These are phyloP conservation scores for Ochropleura leucogaster DNA, from an alignment of 2,888 invertebrate genomes.

Conservation along the genomic window DNA sequence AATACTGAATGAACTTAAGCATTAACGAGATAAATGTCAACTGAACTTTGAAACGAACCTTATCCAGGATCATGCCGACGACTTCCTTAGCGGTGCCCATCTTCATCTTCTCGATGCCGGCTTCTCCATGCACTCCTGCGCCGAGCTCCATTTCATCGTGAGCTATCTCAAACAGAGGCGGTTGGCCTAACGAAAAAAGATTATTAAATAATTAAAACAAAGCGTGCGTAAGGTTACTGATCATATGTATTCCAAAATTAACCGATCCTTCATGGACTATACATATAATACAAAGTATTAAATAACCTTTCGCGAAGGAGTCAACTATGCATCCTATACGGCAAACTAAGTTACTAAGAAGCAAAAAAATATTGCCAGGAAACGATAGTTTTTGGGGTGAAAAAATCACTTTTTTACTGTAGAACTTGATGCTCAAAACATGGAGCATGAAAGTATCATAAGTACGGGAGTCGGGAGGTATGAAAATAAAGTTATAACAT, in stretches of 20 bases:
- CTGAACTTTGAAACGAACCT: constrained; percentile 70
- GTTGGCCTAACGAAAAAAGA: constrained; percentile 81
- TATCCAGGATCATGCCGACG: constrained; percentile 85
- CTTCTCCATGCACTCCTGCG: constrained; percentile 90
- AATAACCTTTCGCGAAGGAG: too few relatives aligned
- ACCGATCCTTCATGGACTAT: neutral
- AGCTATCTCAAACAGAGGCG: constrained; percentile 91
- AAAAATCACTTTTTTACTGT: too few relatives aligned
- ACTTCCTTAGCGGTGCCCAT: constrained; percentile 87
- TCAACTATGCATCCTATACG: too few relatives aligned
- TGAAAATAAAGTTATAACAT: too few relatives aligned
- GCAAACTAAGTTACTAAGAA: too few relatives aligned
- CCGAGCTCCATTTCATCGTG: constrained; percentile 92
- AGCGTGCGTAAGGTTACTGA: neutral
- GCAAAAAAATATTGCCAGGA: too few relatives aligned
- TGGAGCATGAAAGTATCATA: too few relatives aligned
- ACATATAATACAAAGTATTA: too few relatives aligned
- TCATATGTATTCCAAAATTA: neutral
- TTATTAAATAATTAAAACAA: too few relatives aligned
- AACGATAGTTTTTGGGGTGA: too few relatives aligned
- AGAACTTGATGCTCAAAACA: too few relatives aligned
- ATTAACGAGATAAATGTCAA: neutral
- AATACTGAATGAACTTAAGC: neutral
- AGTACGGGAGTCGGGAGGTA: too few relatives aligned
- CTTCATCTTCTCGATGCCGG: constrained; percentile 86